Base-by-base conservation (phyloP, 2,888 invertebrate species). In the Lapara coniferarum region DNA sequence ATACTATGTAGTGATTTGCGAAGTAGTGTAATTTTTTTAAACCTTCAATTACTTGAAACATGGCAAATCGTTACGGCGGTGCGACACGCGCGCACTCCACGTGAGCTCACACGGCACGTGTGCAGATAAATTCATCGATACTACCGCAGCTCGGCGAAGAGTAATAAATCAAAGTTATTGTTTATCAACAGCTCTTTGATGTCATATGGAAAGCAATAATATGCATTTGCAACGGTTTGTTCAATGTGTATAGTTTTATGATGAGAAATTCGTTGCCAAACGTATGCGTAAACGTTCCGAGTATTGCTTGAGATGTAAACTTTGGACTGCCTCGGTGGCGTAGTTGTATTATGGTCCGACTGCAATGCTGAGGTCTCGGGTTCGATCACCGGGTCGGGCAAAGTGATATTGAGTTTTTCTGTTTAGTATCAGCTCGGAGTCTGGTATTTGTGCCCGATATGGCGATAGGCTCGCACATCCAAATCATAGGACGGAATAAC, bases 61-160 rank as follows among this genome's bases (percentile, higher is more conserved):
- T 76, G 76, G 78, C 66, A 75, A 72, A 75, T 71, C 75, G 67
- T 67, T 63, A 70, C 56, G 37, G 63, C 25, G 63, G 8, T 74
- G 75, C 76, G 77, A 79, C 83, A 81, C 83, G 81, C 79, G 83
- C 76, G 37, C 37, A 46, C 19, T 77, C 74, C 83, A 85, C 85
- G 85, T 85, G 85, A 84, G 70, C 46, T 10, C 66, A 66, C 56
- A 44, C 66, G 52, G 74, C 83, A 84, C 84, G 84, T 85, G 85
- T 66, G 66, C 44, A 69, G 69, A 75, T 75, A 78, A 78, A 79
- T 78, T 76, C 78, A 82, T 78, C 81, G 79, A 78, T 78, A 76
- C 73, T 71, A 73, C 71, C 75, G 70, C 74, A 75, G 63, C 59
- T 25, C 63, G 49, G 75, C 71, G 71, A 73, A 71, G 70, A 63